phyloP scores from a whole-genome alignment of 2,797 vertebrate species.

The Microctenopoma stevenorrisi region DNA sequence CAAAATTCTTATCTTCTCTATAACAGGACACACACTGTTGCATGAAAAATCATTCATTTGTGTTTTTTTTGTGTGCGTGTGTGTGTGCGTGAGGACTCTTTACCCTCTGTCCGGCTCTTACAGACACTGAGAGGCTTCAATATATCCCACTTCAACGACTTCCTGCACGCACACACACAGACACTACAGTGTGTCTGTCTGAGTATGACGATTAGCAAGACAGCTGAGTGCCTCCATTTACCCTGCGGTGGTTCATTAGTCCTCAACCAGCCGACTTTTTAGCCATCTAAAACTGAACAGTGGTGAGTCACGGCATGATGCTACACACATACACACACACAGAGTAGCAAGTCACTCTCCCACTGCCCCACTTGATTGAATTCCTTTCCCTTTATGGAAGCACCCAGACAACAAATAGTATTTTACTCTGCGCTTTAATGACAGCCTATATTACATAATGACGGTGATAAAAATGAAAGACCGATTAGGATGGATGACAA shows the following conservation, averaged over 20 bases:
- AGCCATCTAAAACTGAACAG: not conserved
- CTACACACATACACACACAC: not conserved
- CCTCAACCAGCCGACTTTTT: not conserved
- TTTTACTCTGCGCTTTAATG: not conserved
- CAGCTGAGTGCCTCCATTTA: conserved; percentile 20
- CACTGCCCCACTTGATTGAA: not conserved
- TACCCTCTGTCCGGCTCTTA: conserved; percentile 4
- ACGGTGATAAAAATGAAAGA: not conserved
- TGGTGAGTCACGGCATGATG: conserved; percentile 13
- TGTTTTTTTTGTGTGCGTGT: not conserved
- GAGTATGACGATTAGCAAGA: conserved; percentile 30
- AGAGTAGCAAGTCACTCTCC: not conserved
- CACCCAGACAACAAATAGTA: not conserved
- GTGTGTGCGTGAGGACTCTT: not conserved
- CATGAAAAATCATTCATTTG: not conserved
- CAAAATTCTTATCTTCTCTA: too few relatives aligned
- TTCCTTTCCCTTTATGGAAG: not conserved
- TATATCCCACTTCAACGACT: conserved; percentile 11
- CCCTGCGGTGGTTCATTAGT: conserved; percentile 1
- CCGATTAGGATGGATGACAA: not conserved
- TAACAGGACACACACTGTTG: not conserved
- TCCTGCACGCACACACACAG: not conserved
- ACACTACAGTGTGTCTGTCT: not conserved
- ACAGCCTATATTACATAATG: not conserved
- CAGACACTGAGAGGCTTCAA: conserved; percentile 3